Base-by-base conservation (phyloP, 2,888 invertebrate genomes). In the Cephus pygmeus region DNA sequence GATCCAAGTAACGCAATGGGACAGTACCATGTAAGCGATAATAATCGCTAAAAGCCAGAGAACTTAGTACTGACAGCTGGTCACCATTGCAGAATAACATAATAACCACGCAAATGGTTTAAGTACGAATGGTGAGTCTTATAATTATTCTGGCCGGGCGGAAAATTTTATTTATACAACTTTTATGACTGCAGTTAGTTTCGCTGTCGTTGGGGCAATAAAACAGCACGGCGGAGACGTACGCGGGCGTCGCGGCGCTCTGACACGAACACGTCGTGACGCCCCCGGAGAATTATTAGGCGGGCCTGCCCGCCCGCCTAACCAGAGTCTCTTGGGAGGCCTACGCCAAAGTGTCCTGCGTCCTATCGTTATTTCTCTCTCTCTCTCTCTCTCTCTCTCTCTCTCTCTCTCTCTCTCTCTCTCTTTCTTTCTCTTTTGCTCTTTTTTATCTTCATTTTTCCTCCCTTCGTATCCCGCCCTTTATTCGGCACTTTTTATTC, bases 251-350 rank as follows among this genome's bases (percentile, higher is more conserved):
- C 90, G 88, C 88, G 90, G 86, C 87, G 87, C 85, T 79, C 79
- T 90, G 90, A 90, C 90, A 87, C 82, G 86, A 85, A 89, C 90
- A 90, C 87, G 89, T 86, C 87, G 83, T 82, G 87, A 86, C 85
- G 86, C 84, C 84, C 85, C 80, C 80, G 81, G 87, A 89, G 88
- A 91, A 88, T 90, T 90, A 91, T 91, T 90, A 87, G 86, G 85
- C 87, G 82, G 79, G 88, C 84, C 88, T 90, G 90, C 79, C 83
- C 81, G 83, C 77, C 81, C 30, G 69, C 73, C 34, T 75, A 76
- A 73, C 73, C 34, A 71, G 15, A 77, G 34, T 79, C 79, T 79
- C 79, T 76, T 79, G 79, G 79, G 79, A 79, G 79, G 79, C 76
- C 78, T 76, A 78, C 73, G 76, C 78, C 76, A 73, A 73, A 79